Evolutionary conservation across 2,797 vertebrate species (phyloP).

Genomic region (Spheniscus humboldti): DNA sequence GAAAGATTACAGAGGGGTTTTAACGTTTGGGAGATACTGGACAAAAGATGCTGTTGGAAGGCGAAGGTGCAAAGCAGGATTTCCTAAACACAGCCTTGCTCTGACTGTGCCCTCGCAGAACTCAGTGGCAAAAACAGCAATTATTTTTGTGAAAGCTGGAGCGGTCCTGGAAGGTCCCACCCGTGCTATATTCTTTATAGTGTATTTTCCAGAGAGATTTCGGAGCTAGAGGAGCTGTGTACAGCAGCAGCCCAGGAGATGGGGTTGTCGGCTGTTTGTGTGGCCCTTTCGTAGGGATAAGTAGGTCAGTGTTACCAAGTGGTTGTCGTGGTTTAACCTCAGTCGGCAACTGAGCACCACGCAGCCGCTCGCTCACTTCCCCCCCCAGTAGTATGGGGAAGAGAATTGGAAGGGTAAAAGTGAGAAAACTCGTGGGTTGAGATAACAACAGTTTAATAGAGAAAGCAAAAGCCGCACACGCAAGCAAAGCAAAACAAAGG

Average conservation of each 20-base stretch:
- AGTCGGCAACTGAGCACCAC: no score
- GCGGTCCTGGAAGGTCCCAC: neutral
- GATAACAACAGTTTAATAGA: no score
- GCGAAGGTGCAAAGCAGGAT: neutral
- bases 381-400: no score
- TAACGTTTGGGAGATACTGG: neutral
- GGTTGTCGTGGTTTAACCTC: neutral
- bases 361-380: no score
- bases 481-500: no score
- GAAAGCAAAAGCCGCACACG: no score
- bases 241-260: neutral
- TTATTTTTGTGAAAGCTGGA: neutral
- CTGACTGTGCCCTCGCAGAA: neutral
- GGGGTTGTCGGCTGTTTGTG: neutral
- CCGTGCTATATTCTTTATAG: rapidly evolving
- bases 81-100: neutral
- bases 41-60: neutral
- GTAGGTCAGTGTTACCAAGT: neutral
- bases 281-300: neutral
- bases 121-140: neutral
- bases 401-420: no score
- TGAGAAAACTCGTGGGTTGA: no score
- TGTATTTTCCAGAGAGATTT: neutral
- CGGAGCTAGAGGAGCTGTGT: rapidly evolving
- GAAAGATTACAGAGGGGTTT: neutral